phyloP scores from a whole-genome alignment of 2,113 vertebrate species.

The Dicaeum eximium region DNA sequence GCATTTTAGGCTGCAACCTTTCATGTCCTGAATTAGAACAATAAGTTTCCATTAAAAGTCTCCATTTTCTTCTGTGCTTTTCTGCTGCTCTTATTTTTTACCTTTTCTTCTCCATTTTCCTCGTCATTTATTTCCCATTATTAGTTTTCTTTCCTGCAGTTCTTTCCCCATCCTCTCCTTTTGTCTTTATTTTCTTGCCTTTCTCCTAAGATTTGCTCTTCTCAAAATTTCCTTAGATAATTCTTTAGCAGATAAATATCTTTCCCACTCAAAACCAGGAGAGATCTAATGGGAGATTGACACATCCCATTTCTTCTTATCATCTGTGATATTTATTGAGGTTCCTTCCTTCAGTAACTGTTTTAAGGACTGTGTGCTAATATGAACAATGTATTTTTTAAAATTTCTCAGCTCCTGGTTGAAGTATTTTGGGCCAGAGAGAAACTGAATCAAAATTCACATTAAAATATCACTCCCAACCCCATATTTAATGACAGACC shows the following conservation, averaged over 20 bases:
- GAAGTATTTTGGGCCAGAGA: background rate
- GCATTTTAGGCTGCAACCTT: background rate
- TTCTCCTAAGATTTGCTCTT: background rate
- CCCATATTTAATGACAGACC: background rate
- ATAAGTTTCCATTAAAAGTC: rapidly evolving
- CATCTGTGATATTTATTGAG: background rate
- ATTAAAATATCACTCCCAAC: background rate
- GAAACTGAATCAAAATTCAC: background rate
- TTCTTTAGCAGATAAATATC: background rate
- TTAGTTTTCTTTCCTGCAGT: background rate
- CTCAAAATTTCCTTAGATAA: background rate
- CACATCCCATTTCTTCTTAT: background rate
- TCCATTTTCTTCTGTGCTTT: background rate
- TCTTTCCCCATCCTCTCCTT: background rate
- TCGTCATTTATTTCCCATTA: background rate
- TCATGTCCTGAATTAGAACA: background rate
- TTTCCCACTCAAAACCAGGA: background rate
- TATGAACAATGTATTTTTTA: background rate
- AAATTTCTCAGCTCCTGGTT: background rate
- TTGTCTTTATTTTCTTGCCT: background rate
- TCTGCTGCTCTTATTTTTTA: background rate
- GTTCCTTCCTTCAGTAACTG: background rate
- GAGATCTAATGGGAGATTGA: background rate
- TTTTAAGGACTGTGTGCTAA: background rate
- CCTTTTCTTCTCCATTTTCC: background rate